Base-by-base conservation (phyloP, 2,888 invertebrate species). In the Lasius platythorax region DNA sequence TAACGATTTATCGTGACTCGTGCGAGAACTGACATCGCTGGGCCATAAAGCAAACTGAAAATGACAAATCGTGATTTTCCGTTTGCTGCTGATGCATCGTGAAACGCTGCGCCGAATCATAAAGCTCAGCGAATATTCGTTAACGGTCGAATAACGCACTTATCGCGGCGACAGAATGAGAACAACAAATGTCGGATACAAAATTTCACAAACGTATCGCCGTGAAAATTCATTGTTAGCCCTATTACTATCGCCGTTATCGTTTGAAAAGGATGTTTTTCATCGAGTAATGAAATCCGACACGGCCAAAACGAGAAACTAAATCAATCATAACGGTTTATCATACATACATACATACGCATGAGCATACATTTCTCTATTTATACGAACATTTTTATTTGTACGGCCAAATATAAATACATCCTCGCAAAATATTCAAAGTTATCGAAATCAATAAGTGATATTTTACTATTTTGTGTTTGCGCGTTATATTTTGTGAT, bases 111-210 rank as follows among this genome's bases (percentile, higher is more conserved):
- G 28, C 43, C 64, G 23, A 74, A 56, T 58, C 79, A 37, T 86
- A 87, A 87, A 87, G 56, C 84, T 86, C 23, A 40, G 58, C 64
- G 76, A 87, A 86, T 81, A 64, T 43, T 64, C 50, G 37, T 43
- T 33, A 87, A 66, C 58, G 64, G 33, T 3, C 40, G 67, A 75
- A 72, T 81, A 68, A 68, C 64, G 67, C 67, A 40, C 64, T 74
- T 50, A 56, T 64, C 28, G n/a, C 53, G 63, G 33, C 37, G 43
- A n/a, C 82, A 61, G 30, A 87, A 84, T 75, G 53, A 33, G 76
- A 58, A 70, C 37, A 72, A 68, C 72, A 43, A 68, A 58, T 83
- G 74, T 67, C 63, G 43, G 61, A 43, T 30, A 67, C 68, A 82
- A 86, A 86, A 66, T 66, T 30, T 11, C 53, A n/a, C 53, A 5